Evolutionary conservation across 2,113 vertebrate genomes (phyloP).

Genomic region (Cygnus atratus): DNA sequence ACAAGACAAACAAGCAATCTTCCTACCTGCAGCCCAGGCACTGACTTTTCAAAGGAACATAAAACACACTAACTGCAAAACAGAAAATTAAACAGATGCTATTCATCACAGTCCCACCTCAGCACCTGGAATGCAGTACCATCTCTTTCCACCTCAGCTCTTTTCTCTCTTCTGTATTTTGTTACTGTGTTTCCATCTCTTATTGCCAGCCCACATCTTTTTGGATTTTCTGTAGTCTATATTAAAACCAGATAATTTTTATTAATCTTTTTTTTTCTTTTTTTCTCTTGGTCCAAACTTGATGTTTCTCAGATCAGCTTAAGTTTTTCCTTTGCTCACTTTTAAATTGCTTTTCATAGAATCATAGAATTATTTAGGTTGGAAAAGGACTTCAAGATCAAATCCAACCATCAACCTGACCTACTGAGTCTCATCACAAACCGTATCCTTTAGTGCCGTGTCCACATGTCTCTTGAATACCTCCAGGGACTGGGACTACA

Average conservation of each 20-base stretch:
- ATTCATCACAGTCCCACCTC: background rate
- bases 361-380: background rate
- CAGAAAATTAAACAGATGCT: conserved; percentile 28
- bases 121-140: background rate
- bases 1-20: background rate
- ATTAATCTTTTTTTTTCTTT: background rate
- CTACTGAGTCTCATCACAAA: background rate
- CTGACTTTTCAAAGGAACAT: background rate
- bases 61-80: background rate
- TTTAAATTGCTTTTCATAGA: background rate
- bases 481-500: background rate
- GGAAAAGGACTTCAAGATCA: background rate
- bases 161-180: background rate
- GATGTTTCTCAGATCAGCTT: background rate
- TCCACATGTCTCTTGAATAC: background rate
- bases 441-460: background rate
- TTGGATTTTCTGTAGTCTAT: background rate
- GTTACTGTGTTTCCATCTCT: background rate
- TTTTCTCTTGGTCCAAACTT: background rate
- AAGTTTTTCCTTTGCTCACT: background rate
- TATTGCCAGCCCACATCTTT: background rate
- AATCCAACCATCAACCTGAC: background rate
- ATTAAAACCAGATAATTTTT: background rate
- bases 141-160: background rate
- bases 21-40: background rate